Evolutionary conservation across 2,888 invertebrate species (phyloP), one percentile per base, ranked within the genome.

Genomic region (Drosophila cracens): DNA sequence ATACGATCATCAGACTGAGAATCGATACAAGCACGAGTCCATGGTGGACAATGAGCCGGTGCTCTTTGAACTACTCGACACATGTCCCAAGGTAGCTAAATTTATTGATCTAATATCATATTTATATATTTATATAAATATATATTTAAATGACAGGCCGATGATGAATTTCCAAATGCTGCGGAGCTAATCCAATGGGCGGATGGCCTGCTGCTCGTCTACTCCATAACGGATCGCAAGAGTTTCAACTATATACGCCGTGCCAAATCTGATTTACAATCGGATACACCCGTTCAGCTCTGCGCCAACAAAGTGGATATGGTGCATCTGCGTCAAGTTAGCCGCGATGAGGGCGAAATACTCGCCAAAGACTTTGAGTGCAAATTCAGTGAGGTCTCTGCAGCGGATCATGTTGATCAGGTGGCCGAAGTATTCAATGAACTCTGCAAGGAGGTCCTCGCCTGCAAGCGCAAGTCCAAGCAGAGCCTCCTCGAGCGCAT

Each of bases 1-100:
- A 94, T 98, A 98, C 93, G 98, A 98, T 93, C 97, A 98, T 93
- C 97, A 98, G 93, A 96, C 97, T 97, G 98, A 98, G 93, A 97
- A 96, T 92, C 95, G 97, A 93, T 98, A 98, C 93, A 98, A 97
- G 91, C 97, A 98, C 92, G 98, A 98, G 93, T 96, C 97, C 29
- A 93, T 97, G 91, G 95, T 98, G 72, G 97, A 98, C 89, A 96
- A 97, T 18, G 98, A 98, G 91, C 97, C 98, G 21, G 95, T 98
- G 73, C 94, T 98, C 46, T 97, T 97, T 90, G 98, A 98, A 94
- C 97, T 98, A 87, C 94, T 98, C 87, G 98, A 98, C 93, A 97
- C 97, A 57, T 97, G 97, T 96, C 97, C 67, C 67, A 93, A 93
- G 91, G 93, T 93, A 87, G 77, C 70, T 71, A 38, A 51, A 11